Percentiles rank a stretch among this genome's conserved stretches.
Conservation (phyloP, 2,113 vertebrate genomes). For the Oreochromis aureus region DNA sequence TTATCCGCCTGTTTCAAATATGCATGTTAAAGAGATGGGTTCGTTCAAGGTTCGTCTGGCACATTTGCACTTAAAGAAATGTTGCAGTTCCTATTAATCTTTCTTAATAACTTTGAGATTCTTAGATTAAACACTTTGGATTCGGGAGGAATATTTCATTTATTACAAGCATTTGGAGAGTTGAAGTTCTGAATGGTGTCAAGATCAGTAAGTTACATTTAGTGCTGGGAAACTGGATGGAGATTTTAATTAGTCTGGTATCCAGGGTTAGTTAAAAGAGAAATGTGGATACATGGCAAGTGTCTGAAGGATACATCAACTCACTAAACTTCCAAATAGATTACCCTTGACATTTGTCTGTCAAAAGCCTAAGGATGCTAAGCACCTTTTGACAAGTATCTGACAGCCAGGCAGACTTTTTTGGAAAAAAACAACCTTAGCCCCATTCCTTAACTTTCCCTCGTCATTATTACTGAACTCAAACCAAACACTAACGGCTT, state of each 20-base stretch:
- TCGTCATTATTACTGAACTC: background rate
- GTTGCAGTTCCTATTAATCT: background rate
- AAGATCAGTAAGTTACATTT: background rate
- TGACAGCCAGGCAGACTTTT: background rate
- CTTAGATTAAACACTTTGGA: background rate
- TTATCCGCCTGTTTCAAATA: background rate
- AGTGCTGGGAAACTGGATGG: background rate
- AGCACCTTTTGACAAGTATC: background rate
- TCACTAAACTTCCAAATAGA: background rate
- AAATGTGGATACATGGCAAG: background rate
- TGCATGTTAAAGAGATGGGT: background rate
- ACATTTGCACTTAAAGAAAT: background rate
- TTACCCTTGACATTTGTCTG: background rate
- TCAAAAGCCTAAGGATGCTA: background rate
- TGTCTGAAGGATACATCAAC: background rate
- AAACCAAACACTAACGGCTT: background rate
- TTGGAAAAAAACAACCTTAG: background rate
- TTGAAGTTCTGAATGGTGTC: background rate
- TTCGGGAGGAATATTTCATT: slow-evolving; percentile 9
- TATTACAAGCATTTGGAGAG: slow-evolving; percentile 2
- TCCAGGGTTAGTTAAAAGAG: background rate
- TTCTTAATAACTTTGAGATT: background rate
- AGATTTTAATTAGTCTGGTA: background rate
- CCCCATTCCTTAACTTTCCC: background rate
- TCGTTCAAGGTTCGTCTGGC: background rate